Conservation (phyloP, 2,113 vertebrate genomes). For the Pygoscelis adeliae region DNA sequence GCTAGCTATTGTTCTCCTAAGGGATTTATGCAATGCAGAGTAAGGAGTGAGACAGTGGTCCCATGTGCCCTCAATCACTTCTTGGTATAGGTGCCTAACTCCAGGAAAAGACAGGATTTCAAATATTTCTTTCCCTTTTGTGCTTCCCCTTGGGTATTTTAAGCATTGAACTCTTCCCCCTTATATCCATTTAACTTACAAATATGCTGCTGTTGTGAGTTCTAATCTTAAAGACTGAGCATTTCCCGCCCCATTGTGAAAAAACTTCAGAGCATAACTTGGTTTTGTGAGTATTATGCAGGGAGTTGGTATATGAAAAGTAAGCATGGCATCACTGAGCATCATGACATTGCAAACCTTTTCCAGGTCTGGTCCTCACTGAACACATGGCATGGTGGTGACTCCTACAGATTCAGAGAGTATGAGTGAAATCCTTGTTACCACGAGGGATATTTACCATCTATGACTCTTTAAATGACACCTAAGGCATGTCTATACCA, state of each 20-base stretch:
- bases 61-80: not conserved
- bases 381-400: not conserved
- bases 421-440: not conserved
- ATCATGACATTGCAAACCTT: not conserved
- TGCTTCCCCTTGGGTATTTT: not conserved
- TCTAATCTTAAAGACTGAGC: not conserved
- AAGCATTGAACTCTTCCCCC: not conserved
- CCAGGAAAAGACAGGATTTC: not conserved
- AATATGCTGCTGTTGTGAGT: not conserved
- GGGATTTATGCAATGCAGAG: not conserved
- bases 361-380: not conserved
- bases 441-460: not conserved
- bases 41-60: not conserved
- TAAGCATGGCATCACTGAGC: not conserved
- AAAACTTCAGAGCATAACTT: not conserved
- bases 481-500: not conserved
- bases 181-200: not conserved
- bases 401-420: not conserved
- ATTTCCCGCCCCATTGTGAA: not conserved
- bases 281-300: not conserved
- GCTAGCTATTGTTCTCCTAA: not conserved
- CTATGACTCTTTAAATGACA: not conserved
- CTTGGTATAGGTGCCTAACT: not conserved
- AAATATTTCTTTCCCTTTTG: not conserved
- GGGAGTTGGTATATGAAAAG: not conserved